phyloP scores from a whole-genome alignment of 1,140 invertebrate genomes.

The Babylonia areolata region DNA sequence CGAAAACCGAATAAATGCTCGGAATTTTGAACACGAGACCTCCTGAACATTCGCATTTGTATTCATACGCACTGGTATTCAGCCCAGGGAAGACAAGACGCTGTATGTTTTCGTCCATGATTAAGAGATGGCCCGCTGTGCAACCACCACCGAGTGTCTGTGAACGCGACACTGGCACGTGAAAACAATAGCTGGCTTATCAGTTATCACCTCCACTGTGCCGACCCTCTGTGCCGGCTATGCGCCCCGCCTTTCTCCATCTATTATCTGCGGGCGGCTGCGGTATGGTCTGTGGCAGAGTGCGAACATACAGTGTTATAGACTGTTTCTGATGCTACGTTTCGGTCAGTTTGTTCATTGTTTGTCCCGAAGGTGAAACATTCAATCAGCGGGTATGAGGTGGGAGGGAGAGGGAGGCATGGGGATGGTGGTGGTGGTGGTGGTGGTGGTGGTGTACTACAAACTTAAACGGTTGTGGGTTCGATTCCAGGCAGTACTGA shows the following conservation, averaged over 20 bases:
- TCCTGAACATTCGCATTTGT: background rate
- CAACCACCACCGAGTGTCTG: background rate
- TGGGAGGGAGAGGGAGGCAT: background rate
- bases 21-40: background rate
- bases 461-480: too few relatives aligned
- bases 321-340: too few relatives aligned
- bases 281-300: too few relatives aligned
- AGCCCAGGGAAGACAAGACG: too few relatives aligned
- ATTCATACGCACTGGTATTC: background rate
- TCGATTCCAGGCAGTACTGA: too few relatives aligned
- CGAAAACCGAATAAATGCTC: background rate
- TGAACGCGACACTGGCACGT: conserved; percentile 28
- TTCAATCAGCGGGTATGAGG: background rate
- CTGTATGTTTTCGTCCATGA: background rate
- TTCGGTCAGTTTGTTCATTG: too few relatives aligned
- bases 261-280: background rate
- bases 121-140: background rate
- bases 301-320: too few relatives aligned
- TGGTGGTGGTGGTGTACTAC: too few relatives aligned
- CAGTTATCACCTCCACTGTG: background rate
- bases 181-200: conserved; percentile 34
- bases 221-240: background rate
- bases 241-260: background rate
- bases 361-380: too few relatives aligned
- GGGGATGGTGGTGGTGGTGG: background rate